Evolutionary conservation across 2,888 invertebrate species (phyloP).

Genomic region (Cancer borealis): DNA sequence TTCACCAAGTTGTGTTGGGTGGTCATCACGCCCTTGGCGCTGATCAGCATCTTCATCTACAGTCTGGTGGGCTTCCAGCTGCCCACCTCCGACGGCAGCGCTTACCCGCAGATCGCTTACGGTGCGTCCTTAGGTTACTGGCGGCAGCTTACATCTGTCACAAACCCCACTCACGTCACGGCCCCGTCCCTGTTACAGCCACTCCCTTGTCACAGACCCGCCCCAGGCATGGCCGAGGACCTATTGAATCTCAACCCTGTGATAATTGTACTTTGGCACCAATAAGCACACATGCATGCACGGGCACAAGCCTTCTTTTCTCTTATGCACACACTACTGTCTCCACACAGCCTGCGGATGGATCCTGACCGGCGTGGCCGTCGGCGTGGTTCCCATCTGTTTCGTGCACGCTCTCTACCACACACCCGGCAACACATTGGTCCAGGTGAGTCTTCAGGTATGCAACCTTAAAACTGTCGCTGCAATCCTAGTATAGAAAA

Average conservation of each 20-base stretch:
- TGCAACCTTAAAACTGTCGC: too few species aligned
- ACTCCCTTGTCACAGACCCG: neutral
- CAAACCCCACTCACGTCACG: too few species aligned
- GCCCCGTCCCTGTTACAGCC: neutral
- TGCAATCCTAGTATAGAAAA: too few species aligned
- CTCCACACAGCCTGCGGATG: neutral
- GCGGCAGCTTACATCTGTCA: neutral
- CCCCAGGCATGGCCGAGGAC: neutral
- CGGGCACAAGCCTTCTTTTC: neutral
- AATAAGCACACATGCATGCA: neutral
- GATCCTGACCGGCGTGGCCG: neutral
- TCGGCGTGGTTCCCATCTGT: neutral
- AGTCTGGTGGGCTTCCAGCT: constrained; percentile 84
- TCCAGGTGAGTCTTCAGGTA: constrained; percentile 33
- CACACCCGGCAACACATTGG: neutral
- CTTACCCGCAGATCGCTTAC: constrained; percentile 83
- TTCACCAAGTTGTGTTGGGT: constrained; percentile 92
- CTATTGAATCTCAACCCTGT: neutral
- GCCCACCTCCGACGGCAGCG: constrained; percentile 83
- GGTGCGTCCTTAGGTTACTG: constrained; percentile 69
- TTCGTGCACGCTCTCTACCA: neutral
- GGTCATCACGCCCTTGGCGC: constrained; percentile 86
- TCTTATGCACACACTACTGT: neutral
- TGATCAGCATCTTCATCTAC: constrained; percentile 87
- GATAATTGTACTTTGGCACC: neutral